Conservation (phyloP, 2,113 vertebrate genomes). For the Pteruthius melanotis region DNA sequence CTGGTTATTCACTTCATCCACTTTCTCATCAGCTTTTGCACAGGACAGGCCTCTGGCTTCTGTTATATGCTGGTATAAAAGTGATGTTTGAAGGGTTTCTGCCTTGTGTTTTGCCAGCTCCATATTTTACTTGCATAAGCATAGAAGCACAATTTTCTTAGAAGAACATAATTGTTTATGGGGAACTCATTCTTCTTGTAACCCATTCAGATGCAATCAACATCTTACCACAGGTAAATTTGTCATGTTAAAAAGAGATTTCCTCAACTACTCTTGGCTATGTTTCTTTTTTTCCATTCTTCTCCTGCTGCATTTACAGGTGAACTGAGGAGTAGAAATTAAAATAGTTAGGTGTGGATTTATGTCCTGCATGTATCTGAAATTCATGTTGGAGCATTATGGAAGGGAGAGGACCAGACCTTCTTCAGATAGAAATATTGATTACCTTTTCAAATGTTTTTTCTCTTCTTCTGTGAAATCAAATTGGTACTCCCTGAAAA, state of each 20-base stretch:
- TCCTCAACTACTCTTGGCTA: neutral
- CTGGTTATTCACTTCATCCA: neutral
- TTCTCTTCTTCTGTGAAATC: neutral
- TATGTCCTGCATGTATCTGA: neutral
- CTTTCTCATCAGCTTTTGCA: neutral
- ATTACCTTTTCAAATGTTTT: neutral
- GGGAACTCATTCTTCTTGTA: neutral
- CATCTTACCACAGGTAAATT: neutral
- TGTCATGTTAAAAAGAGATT: neutral
- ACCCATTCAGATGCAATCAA: neutral
- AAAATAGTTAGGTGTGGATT: neutral
- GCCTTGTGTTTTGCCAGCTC: neutral
- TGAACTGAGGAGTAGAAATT: neutral
- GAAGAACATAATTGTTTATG: neutral
- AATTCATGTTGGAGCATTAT: neutral
- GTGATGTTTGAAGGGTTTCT: neutral
- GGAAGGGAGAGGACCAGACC: neutral
- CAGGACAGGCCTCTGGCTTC: neutral
- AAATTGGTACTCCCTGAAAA: neutral
- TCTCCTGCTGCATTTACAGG: neutral
- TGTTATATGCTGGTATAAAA: neutral
- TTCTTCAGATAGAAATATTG: neutral
- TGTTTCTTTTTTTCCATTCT: neutral
- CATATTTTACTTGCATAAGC: accelerated
- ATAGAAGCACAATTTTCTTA: neutral